Conservation (phyloP, 35 echinoderm and acorn worm species). For the Acanthaster planci region DNA sequence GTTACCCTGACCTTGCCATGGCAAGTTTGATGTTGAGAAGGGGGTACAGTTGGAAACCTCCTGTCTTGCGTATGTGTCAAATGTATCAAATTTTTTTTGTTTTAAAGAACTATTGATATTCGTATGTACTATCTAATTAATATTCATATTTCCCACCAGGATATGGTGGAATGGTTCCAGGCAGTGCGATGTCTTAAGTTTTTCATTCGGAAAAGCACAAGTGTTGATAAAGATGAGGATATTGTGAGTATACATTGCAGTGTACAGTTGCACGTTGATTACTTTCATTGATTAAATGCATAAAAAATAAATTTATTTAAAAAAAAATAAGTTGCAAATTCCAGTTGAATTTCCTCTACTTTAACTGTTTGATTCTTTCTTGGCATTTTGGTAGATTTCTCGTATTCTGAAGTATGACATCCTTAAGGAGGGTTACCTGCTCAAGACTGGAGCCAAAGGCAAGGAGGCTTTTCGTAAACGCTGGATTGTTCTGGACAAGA, state of each 20-base stretch:
- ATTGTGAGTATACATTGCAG: conserved; percentile 28
- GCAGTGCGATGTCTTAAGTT: conserved; percentile 74
- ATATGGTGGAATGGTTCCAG: conserved; percentile 94
- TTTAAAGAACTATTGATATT: no score
- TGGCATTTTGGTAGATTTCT: conserved; percentile 11
- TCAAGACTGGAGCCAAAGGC: conserved; percentile 73
- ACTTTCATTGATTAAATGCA: neutral
- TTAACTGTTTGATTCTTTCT: no score
- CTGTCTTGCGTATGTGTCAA: no score
- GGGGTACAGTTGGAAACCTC: no score
- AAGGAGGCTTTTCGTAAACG: conserved; percentile 66
- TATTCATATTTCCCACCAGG: conserved; percentile 36
- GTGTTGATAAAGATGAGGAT: neutral
- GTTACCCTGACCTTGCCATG: no score
- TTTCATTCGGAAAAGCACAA: conserved; percentile 16
- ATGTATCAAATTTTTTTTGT: no score
- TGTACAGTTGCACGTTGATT: neutral
- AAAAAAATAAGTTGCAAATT: neutral
- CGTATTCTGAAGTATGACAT: conserved; percentile 49
- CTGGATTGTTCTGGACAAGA: conserved; percentile 77
- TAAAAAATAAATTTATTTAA: neutral
- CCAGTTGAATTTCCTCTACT: neutral
- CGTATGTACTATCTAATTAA: neutral
- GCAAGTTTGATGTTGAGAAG: no score
- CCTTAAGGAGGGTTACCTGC: conserved; percentile 73